Conservation (phyloP, 1,140 invertebrate species). For the Zaprionus lachaisei region DNA sequence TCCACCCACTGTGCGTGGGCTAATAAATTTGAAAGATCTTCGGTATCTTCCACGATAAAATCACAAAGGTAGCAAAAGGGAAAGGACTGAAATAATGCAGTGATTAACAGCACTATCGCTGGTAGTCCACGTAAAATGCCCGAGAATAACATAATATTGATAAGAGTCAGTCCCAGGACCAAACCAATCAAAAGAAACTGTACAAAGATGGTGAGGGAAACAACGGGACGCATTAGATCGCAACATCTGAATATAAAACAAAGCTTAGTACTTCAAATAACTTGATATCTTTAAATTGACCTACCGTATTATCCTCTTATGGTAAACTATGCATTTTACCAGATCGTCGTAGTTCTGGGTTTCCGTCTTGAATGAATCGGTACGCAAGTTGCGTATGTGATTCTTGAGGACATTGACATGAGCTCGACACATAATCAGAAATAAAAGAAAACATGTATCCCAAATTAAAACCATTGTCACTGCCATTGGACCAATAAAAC, state of each 20-base stretch:
- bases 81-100: constrained; percentile 15
- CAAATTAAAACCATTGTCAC: constrained; percentile 13
- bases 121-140: constrained; percentile 3
- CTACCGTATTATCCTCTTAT: constrained; percentile 51
- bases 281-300: neutral
- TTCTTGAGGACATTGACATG: constrained; percentile 49
- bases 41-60: constrained; percentile 8
- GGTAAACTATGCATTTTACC: constrained; percentile 56
- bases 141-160: constrained; percentile 16
- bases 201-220: constrained; percentile 14
- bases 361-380: constrained; percentile 25
- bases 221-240: constrained; percentile 11
- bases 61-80: constrained; percentile 30
- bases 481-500: neutral
- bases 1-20: constrained; percentile 20
- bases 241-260: neutral
- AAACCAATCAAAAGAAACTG: constrained; percentile 16
- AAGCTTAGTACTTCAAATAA: too few relatives aligned
- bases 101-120: neutral
- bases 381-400: constrained; percentile 41
- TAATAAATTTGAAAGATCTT: neutral
- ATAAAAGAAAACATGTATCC: constrained; percentile 45
- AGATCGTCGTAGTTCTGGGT: constrained; percentile 49
- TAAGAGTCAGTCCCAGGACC: constrained; percentile 18
- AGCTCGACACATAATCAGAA: constrained; percentile 36